Evolutionary conservation across 2,888 invertebrate genomes (phyloP).

Genomic region (Stegophylla sp.): DNA sequence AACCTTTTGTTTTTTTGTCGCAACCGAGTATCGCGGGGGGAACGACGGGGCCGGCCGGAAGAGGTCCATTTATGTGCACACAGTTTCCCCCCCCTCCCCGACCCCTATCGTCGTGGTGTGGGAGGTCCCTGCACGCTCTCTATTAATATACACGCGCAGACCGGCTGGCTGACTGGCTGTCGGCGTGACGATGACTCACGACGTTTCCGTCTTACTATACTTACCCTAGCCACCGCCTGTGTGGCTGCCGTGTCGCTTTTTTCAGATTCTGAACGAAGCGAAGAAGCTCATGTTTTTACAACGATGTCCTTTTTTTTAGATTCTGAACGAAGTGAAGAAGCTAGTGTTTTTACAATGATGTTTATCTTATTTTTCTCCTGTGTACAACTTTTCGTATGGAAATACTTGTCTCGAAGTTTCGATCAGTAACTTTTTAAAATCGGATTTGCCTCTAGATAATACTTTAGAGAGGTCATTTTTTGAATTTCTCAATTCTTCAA

Average conservation of each 20-base stretch:
- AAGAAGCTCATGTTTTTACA: too few species aligned
- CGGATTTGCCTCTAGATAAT: too few species aligned
- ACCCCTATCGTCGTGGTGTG: not conserved
- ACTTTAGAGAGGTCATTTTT: too few species aligned
- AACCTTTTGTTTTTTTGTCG: constrained; percentile 48
- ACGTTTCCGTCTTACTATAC: constrained; percentile 52
- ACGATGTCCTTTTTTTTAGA: too few species aligned
- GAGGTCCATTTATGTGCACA: constrained; percentile 52
- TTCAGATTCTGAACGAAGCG: too few species aligned
- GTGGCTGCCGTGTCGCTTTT: not conserved
- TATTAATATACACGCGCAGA: constrained; percentile 44
- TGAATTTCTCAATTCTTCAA: too few species aligned
- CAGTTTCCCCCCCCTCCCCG: constrained; percentile 9
- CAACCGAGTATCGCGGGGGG: not conserved
- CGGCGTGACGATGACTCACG: constrained; percentile 41
- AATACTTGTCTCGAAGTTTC: too few species aligned
- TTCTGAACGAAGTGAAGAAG: too few species aligned
- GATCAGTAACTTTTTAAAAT: too few species aligned
- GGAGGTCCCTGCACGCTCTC: constrained; percentile 50
- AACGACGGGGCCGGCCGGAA: constrained; percentile 54
- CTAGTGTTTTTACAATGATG: too few species aligned
- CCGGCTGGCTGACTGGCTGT: not conserved
- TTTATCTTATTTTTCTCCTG: too few species aligned
- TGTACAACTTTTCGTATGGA: too few species aligned
- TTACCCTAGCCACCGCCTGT: not conserved